Evolutionary conservation across 35 echinoderm and acorn worm species (phyloP), one percentile per base, ranked within the genome.

Genomic region (Ptychodera flava): DNA sequence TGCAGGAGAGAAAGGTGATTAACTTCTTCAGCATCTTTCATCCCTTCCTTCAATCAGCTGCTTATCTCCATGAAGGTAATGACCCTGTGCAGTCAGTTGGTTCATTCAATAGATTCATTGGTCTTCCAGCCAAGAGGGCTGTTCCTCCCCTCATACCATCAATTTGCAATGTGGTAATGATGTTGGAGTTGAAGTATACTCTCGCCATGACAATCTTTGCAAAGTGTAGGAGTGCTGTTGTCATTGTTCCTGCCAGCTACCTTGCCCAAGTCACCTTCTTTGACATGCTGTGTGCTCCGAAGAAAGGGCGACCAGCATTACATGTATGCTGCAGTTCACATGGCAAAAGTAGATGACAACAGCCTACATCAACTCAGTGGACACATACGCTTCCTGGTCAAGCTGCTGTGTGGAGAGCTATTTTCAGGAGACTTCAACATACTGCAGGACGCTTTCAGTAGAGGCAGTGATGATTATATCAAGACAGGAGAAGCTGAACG

Each of bases 161-260:
- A 16, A 91, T 91, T 30, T 37, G 78, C 32, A 91, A 91, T 53
- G 85, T 80, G 35, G 83, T 91, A 2, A 36, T 84, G 1, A 27
- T 91, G 33, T 37, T 91, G 33, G 89, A 91, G 84, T 36, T 75
- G 14, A 79, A 78, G 14, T 35, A 86, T 29, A 91, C 89, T 30
- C 79, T 91, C 31, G 34, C 36, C 0, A 78, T 85, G 31, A 38
- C 89, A 37, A 36, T 91, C 12, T 79, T 80, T n/a, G 84, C 89
- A 10, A 91, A 77, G 52, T 76, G 27, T 28, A 30, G 32, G 0
- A 31, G 80, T 14, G 36, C 2, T 30, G 33, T 78, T 16, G 79
- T 91, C 76, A 37, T 85, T 76, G 33, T 91, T 6, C 89, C 89
- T 32, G 89, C 89, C 32, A 91, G 89, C 45, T 91, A 91, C 85